phyloP scores from a whole-genome alignment of 2,113 vertebrate genomes.

The Dermatemys mawii region DNA sequence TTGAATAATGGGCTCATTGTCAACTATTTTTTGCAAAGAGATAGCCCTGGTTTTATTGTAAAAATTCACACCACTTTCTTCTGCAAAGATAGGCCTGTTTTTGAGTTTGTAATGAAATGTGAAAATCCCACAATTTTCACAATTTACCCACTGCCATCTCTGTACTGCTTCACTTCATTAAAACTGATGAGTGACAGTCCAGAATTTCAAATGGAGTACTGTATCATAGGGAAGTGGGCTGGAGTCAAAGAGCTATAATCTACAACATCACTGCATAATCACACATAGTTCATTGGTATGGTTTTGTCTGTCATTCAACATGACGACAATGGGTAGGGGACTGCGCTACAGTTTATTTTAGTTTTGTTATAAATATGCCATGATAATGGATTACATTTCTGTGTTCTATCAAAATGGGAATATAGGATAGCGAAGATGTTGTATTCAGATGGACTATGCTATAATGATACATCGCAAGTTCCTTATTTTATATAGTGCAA shows the following conservation, averaged over 20 bases:
- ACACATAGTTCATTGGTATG: neutral
- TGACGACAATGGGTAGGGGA: neutral
- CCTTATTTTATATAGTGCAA: neutral
- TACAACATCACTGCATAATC: neutral
- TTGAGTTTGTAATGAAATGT: neutral
- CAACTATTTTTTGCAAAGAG: neutral
- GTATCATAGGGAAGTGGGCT: neutral
- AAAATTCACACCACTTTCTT: neutral
- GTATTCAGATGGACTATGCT: neutral
- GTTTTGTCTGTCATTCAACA: neutral
- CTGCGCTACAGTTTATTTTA: neutral
- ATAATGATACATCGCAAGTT: neutral
- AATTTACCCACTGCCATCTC: neutral
- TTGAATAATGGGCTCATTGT: neutral
- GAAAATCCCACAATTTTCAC: neutral
- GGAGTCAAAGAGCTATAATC: neutral
- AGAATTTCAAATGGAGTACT: neutral
- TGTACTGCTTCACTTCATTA: rapidly evolving
- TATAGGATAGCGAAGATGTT: neutral
- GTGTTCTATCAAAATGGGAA: neutral
- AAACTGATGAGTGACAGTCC: neutral
- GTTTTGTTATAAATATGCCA: constrained; percentile 12
- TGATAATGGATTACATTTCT: constrained; percentile 16
- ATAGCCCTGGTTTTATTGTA: neutral
- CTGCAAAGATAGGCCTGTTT: neutral